Evolutionary conservation across 1,140 invertebrate species (phyloP).

Genomic region (Philaenus spumarius): DNA sequence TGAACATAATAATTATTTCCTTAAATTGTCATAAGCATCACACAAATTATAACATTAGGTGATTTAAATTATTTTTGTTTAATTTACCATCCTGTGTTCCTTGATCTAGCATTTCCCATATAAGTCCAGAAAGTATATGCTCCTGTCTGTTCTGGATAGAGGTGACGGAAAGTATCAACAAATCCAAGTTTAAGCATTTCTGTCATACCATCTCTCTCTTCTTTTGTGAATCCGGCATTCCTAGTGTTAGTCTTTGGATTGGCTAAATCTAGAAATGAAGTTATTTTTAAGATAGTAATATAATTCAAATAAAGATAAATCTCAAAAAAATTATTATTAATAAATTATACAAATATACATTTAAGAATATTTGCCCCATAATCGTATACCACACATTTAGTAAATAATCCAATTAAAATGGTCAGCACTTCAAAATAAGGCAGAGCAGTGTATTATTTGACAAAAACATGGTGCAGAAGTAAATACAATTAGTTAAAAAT

Average conservation of each 20-base stretch:
- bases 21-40: no score
- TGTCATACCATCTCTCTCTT: slow-evolving; percentile 88
- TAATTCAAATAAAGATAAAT: slow-evolving; percentile 7
- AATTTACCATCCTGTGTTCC: slow-evolving; percentile 89
- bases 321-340: neutral
- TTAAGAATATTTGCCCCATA: no score
- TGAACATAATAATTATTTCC: no score
- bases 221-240: slow-evolving; percentile 91
- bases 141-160: slow-evolving; percentile 78
- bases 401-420: no score
- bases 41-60: no score
- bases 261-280: slow-evolving; percentile 74
- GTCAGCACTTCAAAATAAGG: no score
- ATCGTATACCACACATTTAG: no score
- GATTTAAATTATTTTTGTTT: slow-evolving; percentile 4
- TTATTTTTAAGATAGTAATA: no score
- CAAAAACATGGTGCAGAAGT: no score
- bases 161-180: slow-evolving; percentile 79
- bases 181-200: slow-evolving; percentile 72
- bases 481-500: no score
- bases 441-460: no score
- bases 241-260: slow-evolving; percentile 93
- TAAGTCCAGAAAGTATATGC: slow-evolving; percentile 96
- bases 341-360: neutral
- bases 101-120: slow-evolving; percentile 72